phyloP scores from a whole-genome alignment of 2,888 invertebrate species.

The Rhaphigaster nebulosa region DNA sequence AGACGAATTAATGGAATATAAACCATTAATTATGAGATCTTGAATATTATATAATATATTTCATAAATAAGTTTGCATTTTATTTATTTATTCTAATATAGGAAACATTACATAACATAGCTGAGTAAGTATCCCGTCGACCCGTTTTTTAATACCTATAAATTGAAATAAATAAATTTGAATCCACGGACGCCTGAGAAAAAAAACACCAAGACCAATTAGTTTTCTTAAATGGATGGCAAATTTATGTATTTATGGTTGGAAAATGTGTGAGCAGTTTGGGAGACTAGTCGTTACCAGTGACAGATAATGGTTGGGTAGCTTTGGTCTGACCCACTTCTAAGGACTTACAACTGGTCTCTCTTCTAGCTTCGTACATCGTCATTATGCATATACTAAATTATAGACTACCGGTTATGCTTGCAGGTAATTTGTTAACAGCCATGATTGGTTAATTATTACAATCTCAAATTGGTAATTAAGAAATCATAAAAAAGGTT shows the following conservation, averaged over 20 bases:
- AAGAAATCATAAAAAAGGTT: not conserved
- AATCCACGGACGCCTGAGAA: not conserved
- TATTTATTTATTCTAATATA: not conserved
- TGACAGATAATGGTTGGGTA: constrained; percentile 19
- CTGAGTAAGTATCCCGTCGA: not conserved
- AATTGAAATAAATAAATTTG: not conserved
- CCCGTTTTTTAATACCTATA: not conserved
- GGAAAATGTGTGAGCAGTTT: constrained; percentile 23
- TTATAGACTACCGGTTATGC: not conserved
- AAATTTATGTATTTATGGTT: constrained; percentile 35
- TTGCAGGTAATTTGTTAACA: constrained; percentile 1
- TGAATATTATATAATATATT: not conserved
- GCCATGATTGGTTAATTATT: not conserved
- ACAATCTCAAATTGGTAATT: not conserved
- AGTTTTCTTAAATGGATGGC: constrained; percentile 15
- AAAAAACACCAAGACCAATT: not conserved
- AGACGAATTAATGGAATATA: no score
- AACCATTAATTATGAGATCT: no score
- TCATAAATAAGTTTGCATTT: not conserved
- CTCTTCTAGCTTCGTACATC: not conserved
- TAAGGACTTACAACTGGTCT: not conserved
- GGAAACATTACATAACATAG: not conserved
- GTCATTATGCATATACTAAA: constrained; percentile 5
- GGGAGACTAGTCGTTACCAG: not conserved
- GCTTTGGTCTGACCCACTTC: not conserved